A percentile compares a stretch with the other conserved stretches of the same genome.
Evolutionary conservation across 2,797 vertebrate genomes (phyloP).

Genomic region (Chelon labrosus): DNA sequence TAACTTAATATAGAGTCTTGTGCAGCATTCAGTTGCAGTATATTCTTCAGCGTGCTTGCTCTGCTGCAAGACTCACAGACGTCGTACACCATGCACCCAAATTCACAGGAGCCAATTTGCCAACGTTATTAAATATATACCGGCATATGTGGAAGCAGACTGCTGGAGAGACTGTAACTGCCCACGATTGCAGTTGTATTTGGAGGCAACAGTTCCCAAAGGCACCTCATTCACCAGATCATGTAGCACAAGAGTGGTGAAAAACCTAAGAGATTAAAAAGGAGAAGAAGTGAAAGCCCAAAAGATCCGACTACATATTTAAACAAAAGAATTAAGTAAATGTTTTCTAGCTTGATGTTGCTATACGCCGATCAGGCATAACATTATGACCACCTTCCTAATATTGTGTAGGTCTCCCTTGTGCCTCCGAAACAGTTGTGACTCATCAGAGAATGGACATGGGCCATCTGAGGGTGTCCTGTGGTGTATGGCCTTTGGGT

Average conservation of each 20-base stretch:
- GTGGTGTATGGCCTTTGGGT: too few relatives aligned
- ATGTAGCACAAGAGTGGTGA: conserved; percentile 94
- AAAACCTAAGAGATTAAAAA: conserved; percentile 86
- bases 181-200: conserved; percentile 94
- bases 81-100: neutral
- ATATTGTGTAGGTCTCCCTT: too few relatives aligned
- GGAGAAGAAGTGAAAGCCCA: neutral
- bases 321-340: neutral
- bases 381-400: too few relatives aligned
- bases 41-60: conserved; percentile 1
- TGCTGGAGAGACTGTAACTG: conserved; percentile 98
- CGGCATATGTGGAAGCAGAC: conserved; percentile 96
- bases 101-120: neutral
- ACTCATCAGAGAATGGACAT: too few relatives aligned
- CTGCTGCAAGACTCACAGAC: neutral
- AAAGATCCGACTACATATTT: neutral
- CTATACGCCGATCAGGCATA: too few relatives aligned
- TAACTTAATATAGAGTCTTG: conserved; percentile 2
- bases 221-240: conserved; percentile 95
- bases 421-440: too few relatives aligned
- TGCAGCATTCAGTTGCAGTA: neutral
- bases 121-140: conserved; percentile 67
- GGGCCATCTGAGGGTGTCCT: too few relatives aligned
- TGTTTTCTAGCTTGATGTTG: neutral
- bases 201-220: conserved; percentile 90